Evolutionary conservation across 2,888 invertebrate genomes (phyloP), one percentile per base, ranked within the genome.

Genomic region (Branchinecta sandiegonensis): DNA sequence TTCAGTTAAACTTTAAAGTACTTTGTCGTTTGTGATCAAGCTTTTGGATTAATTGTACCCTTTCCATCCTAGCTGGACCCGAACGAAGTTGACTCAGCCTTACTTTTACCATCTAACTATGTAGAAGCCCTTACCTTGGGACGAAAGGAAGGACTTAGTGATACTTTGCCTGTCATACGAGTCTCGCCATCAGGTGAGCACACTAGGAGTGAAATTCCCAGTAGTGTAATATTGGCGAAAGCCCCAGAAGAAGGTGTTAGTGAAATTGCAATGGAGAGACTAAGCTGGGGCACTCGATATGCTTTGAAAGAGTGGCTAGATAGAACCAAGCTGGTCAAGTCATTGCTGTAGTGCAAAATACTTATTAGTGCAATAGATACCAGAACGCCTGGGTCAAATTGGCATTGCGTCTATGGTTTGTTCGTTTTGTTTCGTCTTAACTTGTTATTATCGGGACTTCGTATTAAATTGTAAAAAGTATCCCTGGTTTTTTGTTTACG

Each of bases 261-360:
- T 48, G 46, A 48, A 11, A 17, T 69, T 11, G 69, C 67, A 37
- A 65, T 69, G 8, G 69, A 69, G 23, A 67, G 69, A 11, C 37
- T 69, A n/a, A 65, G 67, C 2, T 69, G 69, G 69, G 69, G 69
- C 8, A 69, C 69, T 1, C 63, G 65, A 46, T 69, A 67, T 37
- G 69, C 69, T n/a, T 46, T 69, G 46, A 48, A 66, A 23, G 65
- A 69, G 56, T 69, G 69, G 67, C 23, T 68, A 8, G 65, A 69
- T 10, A 65, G 17, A 56, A 56, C 17, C 14, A 56, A 56, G 17
- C 8, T 56, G 8, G 14, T 14, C 17, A 56, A 56, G 17, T 14
- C 14, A 14, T n/a, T 56, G 17, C 10, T 56, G 56, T 56, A 10
- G 8, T 56, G 17, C 9, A 9, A 56, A 37, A 5, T 37, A 37